Base-by-base conservation (phyloP, 2,113 vertebrate species). In the Gadus chalcogrammus region DNA sequence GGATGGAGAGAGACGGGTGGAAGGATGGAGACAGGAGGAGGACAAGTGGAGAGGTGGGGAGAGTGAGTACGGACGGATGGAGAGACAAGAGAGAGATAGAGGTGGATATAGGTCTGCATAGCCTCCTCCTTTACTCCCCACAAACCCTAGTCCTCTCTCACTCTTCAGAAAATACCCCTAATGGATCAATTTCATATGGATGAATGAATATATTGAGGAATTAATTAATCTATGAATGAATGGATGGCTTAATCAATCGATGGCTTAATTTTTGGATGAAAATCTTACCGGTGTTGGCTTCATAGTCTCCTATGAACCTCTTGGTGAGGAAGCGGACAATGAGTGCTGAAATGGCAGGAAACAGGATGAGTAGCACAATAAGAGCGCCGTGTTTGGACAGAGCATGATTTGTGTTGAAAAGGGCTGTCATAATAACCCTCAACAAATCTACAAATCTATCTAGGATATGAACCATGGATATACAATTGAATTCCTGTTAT, bases 261-360 rank as follows among this genome's bases (percentile, higher is more conserved):
- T 59, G 22, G 56, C 17, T 8, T 9, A 72, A 55, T 4, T 61
- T 66, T 65, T 89, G 31, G 31, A 35, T 35, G 31, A 35, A 35
- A 35, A 35, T 35, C 91, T 88, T 88, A 95, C 95, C 95, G 0
- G 95, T 94, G 74, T 97, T 97, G 77, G 95, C 93, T 84, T 97
- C 95, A n/a, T 97, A 97, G 84, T 97, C 95, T 31, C 95, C 95
- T 69, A 97, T 97, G 89, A 97, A 97, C 83, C 95, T 91, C 87
- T 95, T 97, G 0, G 95, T 97, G 75, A 97, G 92, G 77, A 96
- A 97, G 64, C 95, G 88, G 75, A 97, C 95, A 4, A 97, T 92
- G 70, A 97, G 85, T 62, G 95, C 95, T 97, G 90, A 59, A 91
- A 90, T 72, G 42, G 42, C 42, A 48, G 42, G 73, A 70, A 77